These are phyloP conservation scores for Danio tinwini DNA, from an alignment of 2,797 vertebrate species.

Conservation along the genomic window DNA sequence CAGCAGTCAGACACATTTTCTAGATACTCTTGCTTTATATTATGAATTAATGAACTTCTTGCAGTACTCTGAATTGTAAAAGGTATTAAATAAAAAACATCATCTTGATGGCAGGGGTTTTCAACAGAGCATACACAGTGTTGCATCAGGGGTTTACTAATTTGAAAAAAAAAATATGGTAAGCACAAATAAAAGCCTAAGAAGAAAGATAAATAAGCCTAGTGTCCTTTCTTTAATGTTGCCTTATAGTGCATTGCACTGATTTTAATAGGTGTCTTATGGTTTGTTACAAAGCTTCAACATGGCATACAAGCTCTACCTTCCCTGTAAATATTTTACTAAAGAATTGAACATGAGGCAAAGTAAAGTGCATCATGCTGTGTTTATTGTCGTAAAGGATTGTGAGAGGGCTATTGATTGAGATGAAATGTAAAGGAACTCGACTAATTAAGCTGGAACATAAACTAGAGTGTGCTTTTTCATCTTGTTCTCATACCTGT, in stretches of 20 bases:
- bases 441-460: constrained; percentile 4
- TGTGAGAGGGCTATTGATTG: constrained; percentile 6
- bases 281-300: background rate
- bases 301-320: background rate
- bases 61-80: no score
- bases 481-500: background rate
- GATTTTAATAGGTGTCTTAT: background rate
- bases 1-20: background rate
- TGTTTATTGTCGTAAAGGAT: constrained; percentile 16
- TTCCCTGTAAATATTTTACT: background rate
- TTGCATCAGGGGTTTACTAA: no score
- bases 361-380: background rate
- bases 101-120: no score
- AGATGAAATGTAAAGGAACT: constrained; percentile 1
- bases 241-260: background rate
- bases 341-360: background rate
- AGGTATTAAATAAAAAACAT: no score
- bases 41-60: background rate
- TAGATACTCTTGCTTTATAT: background rate
- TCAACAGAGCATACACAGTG: no score
- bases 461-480: background rate
- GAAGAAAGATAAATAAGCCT: background rate
- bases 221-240: background rate
- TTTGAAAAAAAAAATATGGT: no score
- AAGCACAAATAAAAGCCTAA: background rate